Percentiles rank a stretch among this genome's conserved stretches.
Evolutionary conservation across 1,140 invertebrate species (phyloP).

Genomic region (Aethina tumida): DNA sequence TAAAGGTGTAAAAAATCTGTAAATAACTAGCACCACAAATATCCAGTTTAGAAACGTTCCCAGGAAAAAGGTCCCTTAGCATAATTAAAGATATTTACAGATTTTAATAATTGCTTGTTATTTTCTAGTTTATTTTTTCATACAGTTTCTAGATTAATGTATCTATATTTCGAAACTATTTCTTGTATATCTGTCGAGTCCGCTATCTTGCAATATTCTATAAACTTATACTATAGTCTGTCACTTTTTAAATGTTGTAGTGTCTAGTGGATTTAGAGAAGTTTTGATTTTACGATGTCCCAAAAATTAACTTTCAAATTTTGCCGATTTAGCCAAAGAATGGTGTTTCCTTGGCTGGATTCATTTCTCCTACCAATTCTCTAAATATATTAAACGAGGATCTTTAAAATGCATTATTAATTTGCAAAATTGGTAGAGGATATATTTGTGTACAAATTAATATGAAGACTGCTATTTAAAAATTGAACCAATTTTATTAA

Average conservation of each 20-base stretch:
- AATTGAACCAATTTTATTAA: not conserved
- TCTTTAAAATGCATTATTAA: too few relatives aligned
- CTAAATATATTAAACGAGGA: not conserved
- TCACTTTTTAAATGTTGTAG: slow-evolving; percentile 20
- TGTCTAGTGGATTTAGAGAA: slow-evolving; percentile 11
- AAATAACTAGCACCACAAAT: too few relatives aligned
- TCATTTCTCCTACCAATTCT: too few relatives aligned
- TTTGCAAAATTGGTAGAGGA: not conserved
- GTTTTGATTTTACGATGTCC: slow-evolving; percentile 1
- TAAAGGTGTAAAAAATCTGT: too few relatives aligned
- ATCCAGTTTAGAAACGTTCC: too few relatives aligned
- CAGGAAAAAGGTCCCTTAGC: too few relatives aligned
- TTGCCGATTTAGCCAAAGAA: too few relatives aligned
- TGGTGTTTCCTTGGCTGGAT: too few relatives aligned
- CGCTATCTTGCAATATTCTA: slow-evolving; percentile 17
- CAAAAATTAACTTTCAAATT: slow-evolving; percentile 2
- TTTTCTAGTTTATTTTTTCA: too few relatives aligned
- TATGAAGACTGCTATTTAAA: slow-evolving; percentile 1
- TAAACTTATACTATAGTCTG: slow-evolving; percentile 18
- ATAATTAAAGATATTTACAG: too few relatives aligned
- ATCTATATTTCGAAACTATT: slow-evolving; percentile 2
- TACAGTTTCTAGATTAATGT: too few relatives aligned
- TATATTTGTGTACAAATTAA: not conserved
- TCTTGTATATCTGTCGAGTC: slow-evolving; percentile 16
- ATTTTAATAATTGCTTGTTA: too few relatives aligned